A percentile compares a stretch with the other conserved stretches of the same genome.
These are phyloP conservation scores for Hydrolagus affinis DNA, from an alignment of 2,113 vertebrate genomes.

Conservation along the genomic window DNA sequence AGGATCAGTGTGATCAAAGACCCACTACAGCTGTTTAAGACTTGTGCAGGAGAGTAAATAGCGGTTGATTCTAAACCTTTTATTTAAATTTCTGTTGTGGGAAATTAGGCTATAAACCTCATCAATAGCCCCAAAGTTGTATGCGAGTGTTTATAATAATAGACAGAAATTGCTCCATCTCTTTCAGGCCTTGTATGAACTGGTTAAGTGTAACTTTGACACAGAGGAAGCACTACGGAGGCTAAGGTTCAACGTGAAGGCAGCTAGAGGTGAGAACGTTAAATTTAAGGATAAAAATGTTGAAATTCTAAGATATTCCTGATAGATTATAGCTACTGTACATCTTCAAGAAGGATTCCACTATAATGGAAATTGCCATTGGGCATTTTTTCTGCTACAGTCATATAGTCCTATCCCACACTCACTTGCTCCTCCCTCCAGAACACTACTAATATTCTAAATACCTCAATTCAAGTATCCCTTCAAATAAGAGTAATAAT, in stretches of 20 bases:
- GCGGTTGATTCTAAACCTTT: too few relatives aligned
- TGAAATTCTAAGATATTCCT: not conserved
- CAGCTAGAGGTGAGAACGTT: constrained; percentile 76
- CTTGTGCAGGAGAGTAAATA: too few relatives aligned
- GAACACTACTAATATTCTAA: too few relatives aligned
- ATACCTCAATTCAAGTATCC: too few relatives aligned
- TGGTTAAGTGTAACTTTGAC: constrained; percentile 93
- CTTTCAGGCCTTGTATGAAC: constrained; percentile 81
- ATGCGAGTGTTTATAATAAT: not conserved
- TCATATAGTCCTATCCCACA: too few relatives aligned
- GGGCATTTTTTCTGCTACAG: not conserved
- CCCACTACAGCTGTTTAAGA: too few relatives aligned
- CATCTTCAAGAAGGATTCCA: not conserved
- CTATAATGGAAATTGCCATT: not conserved
- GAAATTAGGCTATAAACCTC: too few relatives aligned
- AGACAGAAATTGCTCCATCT: constrained; percentile 1
- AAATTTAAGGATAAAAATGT: not conserved
- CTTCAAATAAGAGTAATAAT: too few relatives aligned
- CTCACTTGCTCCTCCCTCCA: too few relatives aligned
- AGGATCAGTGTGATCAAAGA: too few relatives aligned
- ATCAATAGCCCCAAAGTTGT: not conserved
- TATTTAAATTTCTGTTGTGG: too few relatives aligned
- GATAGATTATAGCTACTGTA: not conserved
- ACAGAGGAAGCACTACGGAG: constrained; percentile 85
- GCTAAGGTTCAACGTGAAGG: constrained; percentile 84